Base-by-base conservation (phyloP, 1,140 invertebrate species). In the Eueides isabella region DNA sequence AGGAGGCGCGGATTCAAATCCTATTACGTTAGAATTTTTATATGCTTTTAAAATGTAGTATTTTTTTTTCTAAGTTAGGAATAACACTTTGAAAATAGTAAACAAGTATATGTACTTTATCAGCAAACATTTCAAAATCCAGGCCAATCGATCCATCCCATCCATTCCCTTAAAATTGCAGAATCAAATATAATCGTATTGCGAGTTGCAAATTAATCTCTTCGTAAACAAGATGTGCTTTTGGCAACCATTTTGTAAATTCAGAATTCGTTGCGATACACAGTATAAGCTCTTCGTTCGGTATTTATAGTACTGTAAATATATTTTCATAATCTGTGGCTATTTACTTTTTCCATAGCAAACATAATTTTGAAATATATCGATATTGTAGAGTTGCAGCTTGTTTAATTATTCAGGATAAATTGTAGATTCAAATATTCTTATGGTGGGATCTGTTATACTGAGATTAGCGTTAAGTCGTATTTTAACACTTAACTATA, bases 191-290 rank as follows among this genome's bases (percentile, higher is more conserved):
- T 55, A 26, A 55, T 26, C 9, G 48, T 0, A 55, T 55, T 23
- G n/a, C 9, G 9, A 55, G 48, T 23, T 55, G 48, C 19, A 55
- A 55, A 55, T 55, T 55, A 55, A 55, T 23, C 48, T 55, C 48
- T 55, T 55, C 19, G 6, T 26, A 55, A 26, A 55, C 48, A 55
- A 55, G 48, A 23, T 55, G 48, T 12, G 48, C 48, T 26, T 26
- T 26, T 55, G 48, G 48, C 48, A 55, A 55, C 19, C 48, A 55
- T 55, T 55, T 55, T 26, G 44, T 55, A 55, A 26, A 55, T 55
- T 11, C 44, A 26, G 19, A 1, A 0, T 55, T 23, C n/a, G 19
- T 48, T 48, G 23, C 44, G 19, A 7, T 26, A 55, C 26, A 26
- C 23, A 23, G 19, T 4, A n/a, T n/a, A 4, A 55, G 23, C n/a